Evolutionary conservation across 2,113 vertebrate genomes (phyloP).

Genomic region (Lampris megalopsis): DNA sequence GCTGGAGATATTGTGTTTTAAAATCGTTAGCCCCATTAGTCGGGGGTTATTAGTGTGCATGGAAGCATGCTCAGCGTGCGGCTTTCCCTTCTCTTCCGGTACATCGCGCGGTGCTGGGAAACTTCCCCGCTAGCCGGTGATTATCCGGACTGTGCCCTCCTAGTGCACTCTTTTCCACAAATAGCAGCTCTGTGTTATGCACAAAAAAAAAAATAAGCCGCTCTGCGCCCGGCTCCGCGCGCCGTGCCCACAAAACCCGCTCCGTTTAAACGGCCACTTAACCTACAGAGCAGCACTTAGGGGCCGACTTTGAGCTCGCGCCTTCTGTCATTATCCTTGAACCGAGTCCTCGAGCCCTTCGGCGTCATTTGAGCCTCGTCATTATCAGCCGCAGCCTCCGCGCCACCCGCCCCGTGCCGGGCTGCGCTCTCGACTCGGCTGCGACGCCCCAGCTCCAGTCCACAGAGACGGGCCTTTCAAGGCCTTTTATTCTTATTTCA

Average conservation of each 20-base stretch:
- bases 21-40: neutral
- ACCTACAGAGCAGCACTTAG: constrained; percentile 36
- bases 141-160: constrained; percentile 37
- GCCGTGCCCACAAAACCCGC: constrained; percentile 30
- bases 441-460: constrained; percentile 6
- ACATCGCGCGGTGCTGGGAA: neutral
- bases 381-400: constrained; percentile 21
- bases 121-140: constrained; percentile 28
- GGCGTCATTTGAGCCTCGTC: constrained; percentile 36
- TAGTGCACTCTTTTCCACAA: constrained; percentile 28
- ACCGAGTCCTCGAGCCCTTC: constrained; percentile 40
- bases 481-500: no score
- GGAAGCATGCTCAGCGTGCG: neutral
- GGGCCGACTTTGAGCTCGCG: constrained; percentile 34
- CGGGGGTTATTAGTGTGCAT: neutral
- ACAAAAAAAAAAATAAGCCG: constrained; percentile 2
- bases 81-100: constrained; percentile 14
- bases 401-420: neutral
- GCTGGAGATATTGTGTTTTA: neutral
- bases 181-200: constrained; percentile 20
- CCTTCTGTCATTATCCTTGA: constrained; percentile 60
- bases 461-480: constrained; percentile 3
- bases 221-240: constrained; percentile 18
- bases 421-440: constrained; percentile 8
- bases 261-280: constrained; percentile 56